Base-by-base conservation (phyloP, 2,113 vertebrate species). In the Lethenteron camtschaticum region DNA sequence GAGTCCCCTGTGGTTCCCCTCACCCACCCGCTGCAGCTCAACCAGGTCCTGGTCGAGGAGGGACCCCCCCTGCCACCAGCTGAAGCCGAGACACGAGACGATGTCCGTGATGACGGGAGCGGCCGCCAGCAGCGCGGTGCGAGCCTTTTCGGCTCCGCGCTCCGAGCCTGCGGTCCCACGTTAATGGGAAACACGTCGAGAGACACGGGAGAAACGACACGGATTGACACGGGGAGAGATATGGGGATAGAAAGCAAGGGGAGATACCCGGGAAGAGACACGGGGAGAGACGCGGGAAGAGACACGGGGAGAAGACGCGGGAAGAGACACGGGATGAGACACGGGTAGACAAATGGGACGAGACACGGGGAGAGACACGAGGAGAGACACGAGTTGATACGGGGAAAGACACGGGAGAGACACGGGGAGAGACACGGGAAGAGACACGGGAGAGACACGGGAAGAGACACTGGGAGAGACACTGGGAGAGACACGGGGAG, bases 31-130 rank as follows among this genome's bases (percentile, higher is more conserved):
- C 18, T 81, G 76, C 3, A 87, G 78, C 68, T 87, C 85, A 73
- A 84, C 79, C 58, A 84, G 75, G 3, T 81, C 59, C 79, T 87
- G 85, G 3, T 80, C 84, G 74, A 85, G 85, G 0, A 85, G 84
- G 1, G 82, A 80, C 1, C 85, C 85, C 2, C 83, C 82, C 75
- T 86, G 85, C 85, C 85, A 86, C 85, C 85, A 87, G 75, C 85
- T 87, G 80, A 87, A 86, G 69, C 85, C 85, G 76, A 87, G 73
- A 58, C 82, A 84, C 8, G 85, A 85, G 18, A 86, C 79, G 3
- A 86, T 72, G 56, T 87, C 85, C 0, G 85, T 86, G 75, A 87
- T 80, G 74, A 81, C 82, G 8, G 82, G 83, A 56, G 81, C 79
- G 2, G 73, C 72, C 72, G 79, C 75, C 73, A 86, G 74, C 71